A percentile compares a stretch with the other conserved stretches of the same genome.
Evolutionary conservation across 2,797 vertebrate species (phyloP).

Genomic region (Poecilia gillii): DNA sequence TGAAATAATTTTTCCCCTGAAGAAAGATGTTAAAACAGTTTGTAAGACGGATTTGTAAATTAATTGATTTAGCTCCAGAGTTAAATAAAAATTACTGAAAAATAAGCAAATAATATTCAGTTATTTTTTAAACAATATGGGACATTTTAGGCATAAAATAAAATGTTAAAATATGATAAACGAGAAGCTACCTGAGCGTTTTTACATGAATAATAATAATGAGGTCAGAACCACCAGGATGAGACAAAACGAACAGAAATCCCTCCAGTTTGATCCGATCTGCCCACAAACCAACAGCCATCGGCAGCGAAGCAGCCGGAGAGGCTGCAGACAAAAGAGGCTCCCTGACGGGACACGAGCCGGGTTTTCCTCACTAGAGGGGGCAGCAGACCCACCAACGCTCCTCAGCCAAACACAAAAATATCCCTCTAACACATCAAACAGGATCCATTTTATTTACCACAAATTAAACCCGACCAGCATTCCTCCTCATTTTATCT

Average conservation of each 20-base stretch:
- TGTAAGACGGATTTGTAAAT: neutral
- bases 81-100: neutral
- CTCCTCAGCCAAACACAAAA: constrained; percentile 9
- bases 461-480: neutral
- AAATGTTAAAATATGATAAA: neutral
- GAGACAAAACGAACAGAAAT: neutral
- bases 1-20: neutral
- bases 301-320: neutral
- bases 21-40: neutral
- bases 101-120: neutral
- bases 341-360: constrained; percentile 44
- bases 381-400: constrained; percentile 71
- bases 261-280: neutral
- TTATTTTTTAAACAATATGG: neutral
- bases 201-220: neutral
- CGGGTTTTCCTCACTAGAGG: constrained; percentile 80
- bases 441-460: neutral
- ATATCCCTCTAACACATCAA: neutral
- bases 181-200: neutral
- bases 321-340: constrained; percentile 71
- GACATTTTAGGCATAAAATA: neutral
- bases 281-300: neutral
- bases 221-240: neutral
- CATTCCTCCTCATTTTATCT: neutral
- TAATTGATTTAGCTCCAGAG: neutral